Evolutionary conservation across 2,113 vertebrate species (phyloP), one percentile per base, ranked within the genome.

Genomic region (Eurystomus gularis): DNA sequence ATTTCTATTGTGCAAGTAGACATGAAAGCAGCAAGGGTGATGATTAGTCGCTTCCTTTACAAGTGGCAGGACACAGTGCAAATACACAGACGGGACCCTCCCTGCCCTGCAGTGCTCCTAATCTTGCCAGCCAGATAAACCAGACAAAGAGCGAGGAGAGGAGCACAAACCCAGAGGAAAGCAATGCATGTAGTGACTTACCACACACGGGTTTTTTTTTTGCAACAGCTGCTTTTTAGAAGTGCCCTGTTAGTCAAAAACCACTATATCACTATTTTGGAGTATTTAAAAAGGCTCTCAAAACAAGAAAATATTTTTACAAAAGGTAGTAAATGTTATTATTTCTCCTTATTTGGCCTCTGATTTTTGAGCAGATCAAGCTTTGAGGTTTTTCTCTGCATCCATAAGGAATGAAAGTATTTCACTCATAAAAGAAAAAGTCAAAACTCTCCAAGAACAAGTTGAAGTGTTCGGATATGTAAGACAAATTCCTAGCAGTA

Each of bases 1-100:
- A 94, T 86, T 96, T 95, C 95, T 69, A 97, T 97, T 96, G 95
- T 96, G 95, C 94, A 97, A 95, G 94, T 94, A 94, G 92, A 95
- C 96, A 91, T 93, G 77, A 97, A 97, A 96, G 96, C 82, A 93
- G 57, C 90, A 84, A 79, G 92, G 82, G 83, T 71, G 92, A 83
- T 86, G 80, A 97, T 97, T 93, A 96, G 52, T 96, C 0, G 39
- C 94, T 97, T 97, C 96, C 95, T 93, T 96, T 90, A 93, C 92
- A 92, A 95, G 95, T 86, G 49, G 85, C 88, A 96, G 86, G 96
- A 76, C 90, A 95, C 82, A 48, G 72, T 29, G 88, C 82, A 88
- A 95, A 93, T 52, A 40, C 60, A 81, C 60, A 96, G 92, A 94
- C 90, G 28, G 80, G 90, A 75, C 49, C 86, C 69, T 84, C 96